These are phyloP conservation scores for Epistrophe grossulariae DNA, from an alignment of 2,888 invertebrate species.

Conservation along the genomic window DNA sequence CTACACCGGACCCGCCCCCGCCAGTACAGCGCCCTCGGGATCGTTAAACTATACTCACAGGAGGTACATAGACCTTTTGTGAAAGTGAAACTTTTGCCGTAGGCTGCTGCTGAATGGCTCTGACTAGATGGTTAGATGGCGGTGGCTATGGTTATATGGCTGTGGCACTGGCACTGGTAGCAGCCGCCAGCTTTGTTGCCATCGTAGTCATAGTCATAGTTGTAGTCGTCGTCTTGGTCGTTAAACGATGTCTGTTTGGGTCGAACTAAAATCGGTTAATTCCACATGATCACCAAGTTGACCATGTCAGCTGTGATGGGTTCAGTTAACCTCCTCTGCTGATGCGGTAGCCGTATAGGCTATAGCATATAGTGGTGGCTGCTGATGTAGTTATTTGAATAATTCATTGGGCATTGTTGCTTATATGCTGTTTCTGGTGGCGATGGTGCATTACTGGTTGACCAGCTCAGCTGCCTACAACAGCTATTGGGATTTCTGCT, in stretches of 20 bases:
- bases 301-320: constrained; percentile 63
- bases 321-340: constrained; percentile 43
- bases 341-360: constrained; percentile 15
- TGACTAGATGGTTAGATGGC: constrained; percentile 30
- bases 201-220: not conserved
- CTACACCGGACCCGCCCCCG: constrained; percentile 7
- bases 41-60: constrained; percentile 33
- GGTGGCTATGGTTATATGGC: not conserved
- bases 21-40: constrained; percentile 19
- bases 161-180: not conserved
- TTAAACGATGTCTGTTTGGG: constrained; percentile 45
- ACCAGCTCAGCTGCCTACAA: not conserved
- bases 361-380: not conserved
- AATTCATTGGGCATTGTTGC: constrained; percentile 63
- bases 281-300: constrained; percentile 56
- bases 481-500: constrained; percentile 5
- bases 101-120: constrained; percentile 28
- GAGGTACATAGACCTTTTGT: constrained; percentile 71
- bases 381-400: constrained; percentile 65
- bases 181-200: constrained; percentile 35
- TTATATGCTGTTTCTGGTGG: constrained; percentile 8
- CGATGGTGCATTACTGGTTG: constrained; percentile 62
- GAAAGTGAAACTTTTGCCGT: constrained; percentile 72
- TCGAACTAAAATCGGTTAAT: constrained; percentile 68
- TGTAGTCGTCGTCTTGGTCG: constrained; percentile 8